Evolutionary conservation across 2,113 vertebrate genomes (phyloP), one percentile per base, ranked within the genome.

Genomic region (Tyrannus savana): DNA sequence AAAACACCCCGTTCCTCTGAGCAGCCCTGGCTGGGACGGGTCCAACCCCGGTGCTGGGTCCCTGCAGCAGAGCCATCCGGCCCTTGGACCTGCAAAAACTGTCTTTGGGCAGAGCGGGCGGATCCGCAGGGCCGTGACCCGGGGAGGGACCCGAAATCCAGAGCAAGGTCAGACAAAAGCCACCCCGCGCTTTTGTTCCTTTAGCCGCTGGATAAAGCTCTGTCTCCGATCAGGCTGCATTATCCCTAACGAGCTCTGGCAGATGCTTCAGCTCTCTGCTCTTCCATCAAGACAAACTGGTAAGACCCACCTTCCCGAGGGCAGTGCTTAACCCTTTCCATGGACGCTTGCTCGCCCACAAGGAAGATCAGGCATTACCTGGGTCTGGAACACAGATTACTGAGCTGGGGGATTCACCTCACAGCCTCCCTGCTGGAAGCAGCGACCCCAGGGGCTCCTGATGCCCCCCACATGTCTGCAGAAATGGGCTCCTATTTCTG

Each of bases 181-280:
- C 47, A 58, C 77, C 58, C 79, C 9, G 14, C 2, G 53, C 72
- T 17, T 59, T 37, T 37, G 63, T 41, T 87, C 84, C 76, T 44
- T 42, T 53, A 74, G 91, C 58, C 10, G 35, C 58, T 53, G 86
- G 90, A 75, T 84, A 84, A 91, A 74, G 79, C 95, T 87, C 94
- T 85, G 96, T 39, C 81, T 89, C 63, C 30, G 1, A 16, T 97
- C 96, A 84, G 73, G 58, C 41, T 66, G 94, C 95, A 90, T 95
- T 95, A 93, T 63, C 89, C 81, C 91, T 96, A 96, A 97, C 6
- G 23, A 96, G 89, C 85, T 68, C 75, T 84, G 96, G 90, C 97
- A 96, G 86, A 79, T 3, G 17, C 93, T 91, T 56, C 93, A 68
- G 86, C 86, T 44, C 87, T 73, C 87, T 82, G 82, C 83, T 91